phyloP scores from a whole-genome alignment of 2,888 invertebrate species.

The Catocala sponsa region DNA sequence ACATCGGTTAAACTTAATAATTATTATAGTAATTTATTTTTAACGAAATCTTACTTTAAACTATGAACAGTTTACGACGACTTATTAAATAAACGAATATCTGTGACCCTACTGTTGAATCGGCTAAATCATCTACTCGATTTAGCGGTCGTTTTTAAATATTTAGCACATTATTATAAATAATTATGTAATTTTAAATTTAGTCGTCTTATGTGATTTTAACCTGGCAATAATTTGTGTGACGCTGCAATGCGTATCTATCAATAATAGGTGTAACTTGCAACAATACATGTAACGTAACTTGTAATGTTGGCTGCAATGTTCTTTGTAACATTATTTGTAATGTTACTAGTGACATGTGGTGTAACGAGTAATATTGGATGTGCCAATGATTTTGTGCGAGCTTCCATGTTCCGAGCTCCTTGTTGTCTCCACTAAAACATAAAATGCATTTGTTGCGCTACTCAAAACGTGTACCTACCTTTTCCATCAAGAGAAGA shows the following conservation, averaged over 20 bases:
- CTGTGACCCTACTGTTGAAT: background rate
- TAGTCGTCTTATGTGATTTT: slow-evolving; percentile 28
- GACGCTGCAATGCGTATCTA: slow-evolving; percentile 14
- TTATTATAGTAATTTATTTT: slow-evolving; percentile 2
- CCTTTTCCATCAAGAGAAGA: too few species aligned
- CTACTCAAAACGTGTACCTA: too few species aligned
- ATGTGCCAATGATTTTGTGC: slow-evolving; percentile 25
- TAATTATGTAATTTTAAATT: slow-evolving; percentile 5
- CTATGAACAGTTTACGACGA: background rate
- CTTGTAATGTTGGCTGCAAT: slow-evolving; percentile 3
- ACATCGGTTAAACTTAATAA: slow-evolving; percentile 15
- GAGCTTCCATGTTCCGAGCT: background rate
- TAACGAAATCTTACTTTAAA: background rate
- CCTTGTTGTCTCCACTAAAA: too few species aligned
- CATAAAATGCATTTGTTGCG: too few species aligned
- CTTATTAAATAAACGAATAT: background rate
- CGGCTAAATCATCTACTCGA: background rate
- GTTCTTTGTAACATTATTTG: slow-evolving; percentile 1
- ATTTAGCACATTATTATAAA: too few species aligned
- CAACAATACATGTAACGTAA: slow-evolving; percentile 27
- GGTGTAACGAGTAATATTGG: slow-evolving; percentile 24
- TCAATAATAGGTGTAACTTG: slow-evolving; percentile 1
- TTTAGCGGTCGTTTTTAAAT: background rate
- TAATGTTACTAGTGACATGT: background rate
- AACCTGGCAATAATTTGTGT: slow-evolving; percentile 48